Percentiles rank a stretch among this genome's conserved stretches.
Evolutionary conservation across 2,888 invertebrate genomes (phyloP).

Genomic region (Brachycybe producta): DNA sequence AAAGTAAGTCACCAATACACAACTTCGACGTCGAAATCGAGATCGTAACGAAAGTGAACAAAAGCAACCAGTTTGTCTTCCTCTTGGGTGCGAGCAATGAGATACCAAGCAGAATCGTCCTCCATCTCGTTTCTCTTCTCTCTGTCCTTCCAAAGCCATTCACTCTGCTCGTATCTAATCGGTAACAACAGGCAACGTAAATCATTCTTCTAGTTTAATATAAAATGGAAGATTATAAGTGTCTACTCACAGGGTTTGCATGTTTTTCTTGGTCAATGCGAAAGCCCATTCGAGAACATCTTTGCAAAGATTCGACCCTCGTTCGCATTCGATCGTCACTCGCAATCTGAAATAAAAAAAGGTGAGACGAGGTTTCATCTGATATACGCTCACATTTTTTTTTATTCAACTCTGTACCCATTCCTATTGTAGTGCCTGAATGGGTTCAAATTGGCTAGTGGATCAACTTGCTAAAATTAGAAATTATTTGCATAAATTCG

Average conservation of each 20-base stretch:
- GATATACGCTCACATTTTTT: no score
- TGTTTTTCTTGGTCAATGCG: conserved; percentile 60
- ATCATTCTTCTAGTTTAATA: neutral
- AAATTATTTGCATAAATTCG: no score
- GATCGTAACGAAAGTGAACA: conserved; percentile 69
- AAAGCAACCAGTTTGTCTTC: conserved; percentile 49
- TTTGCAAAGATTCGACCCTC: conserved; percentile 44
- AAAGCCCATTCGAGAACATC: conserved; percentile 53
- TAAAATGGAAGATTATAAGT: conserved; percentile 5
- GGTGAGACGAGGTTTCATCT: no score
- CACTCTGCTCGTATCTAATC: conserved; percentile 48
- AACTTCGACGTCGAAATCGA: conserved; percentile 62
- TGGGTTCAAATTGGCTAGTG: conserved; percentile 46
- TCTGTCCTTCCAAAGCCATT: conserved; percentile 67
- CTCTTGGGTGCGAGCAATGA: conserved; percentile 47
- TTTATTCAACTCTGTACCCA: conserved; percentile 25
- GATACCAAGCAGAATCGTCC: conserved; percentile 58
- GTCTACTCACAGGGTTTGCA: conserved; percentile 54
- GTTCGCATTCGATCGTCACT: conserved; percentile 46
- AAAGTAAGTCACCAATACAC: conserved; percentile 52
- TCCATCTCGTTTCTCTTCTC: conserved; percentile 58
- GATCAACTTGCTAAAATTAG: conserved; percentile 40
- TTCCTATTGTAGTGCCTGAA: conserved; percentile 49
- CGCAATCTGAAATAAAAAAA: conserved; percentile 33
- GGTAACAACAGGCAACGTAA: neutral